phyloP scores from a whole-genome alignment of 2,888 invertebrate genomes.

The Sminthurides aquaticus region DNA sequence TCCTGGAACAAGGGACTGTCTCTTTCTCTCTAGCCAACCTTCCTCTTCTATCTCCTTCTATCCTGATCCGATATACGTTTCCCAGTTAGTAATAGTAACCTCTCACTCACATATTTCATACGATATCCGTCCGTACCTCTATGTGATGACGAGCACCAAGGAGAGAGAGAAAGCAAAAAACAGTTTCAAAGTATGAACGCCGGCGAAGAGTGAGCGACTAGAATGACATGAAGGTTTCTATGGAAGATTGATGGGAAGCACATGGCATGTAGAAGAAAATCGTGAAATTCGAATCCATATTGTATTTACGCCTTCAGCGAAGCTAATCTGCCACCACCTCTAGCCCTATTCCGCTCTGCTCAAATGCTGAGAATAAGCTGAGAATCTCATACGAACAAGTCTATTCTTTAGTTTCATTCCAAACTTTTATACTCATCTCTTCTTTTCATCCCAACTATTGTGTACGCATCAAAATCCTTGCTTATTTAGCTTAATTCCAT shows the following conservation, averaged over 20 bases:
- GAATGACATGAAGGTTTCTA: slow-evolving; percentile 39
- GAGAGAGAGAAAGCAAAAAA: slow-evolving; percentile 24
- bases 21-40: not conserved
- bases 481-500: no score
- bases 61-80: not conserved
- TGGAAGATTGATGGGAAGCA: slow-evolving; percentile 41
- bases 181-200: slow-evolving; percentile 11
- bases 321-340: slow-evolving; percentile 27
- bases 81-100: not conserved
- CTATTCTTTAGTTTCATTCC: no score
- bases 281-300: slow-evolving; percentile 36
- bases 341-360: slow-evolving; percentile 19
- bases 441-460: no score
- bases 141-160: not conserved
- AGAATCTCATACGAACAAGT: slow-evolving; percentile 13
- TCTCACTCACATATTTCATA: not conserved
- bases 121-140: not conserved
- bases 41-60: not conserved
- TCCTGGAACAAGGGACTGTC: not conserved
- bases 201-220: not conserved
- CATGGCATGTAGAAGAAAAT: slow-evolving; percentile 35
- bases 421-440: no score
- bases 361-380: slow-evolving; percentile 8
- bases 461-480: no score
- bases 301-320: slow-evolving; percentile 28